Base-by-base conservation (phyloP, 2,113 vertebrate genomes). In the Collichthys lucidus region DNA sequence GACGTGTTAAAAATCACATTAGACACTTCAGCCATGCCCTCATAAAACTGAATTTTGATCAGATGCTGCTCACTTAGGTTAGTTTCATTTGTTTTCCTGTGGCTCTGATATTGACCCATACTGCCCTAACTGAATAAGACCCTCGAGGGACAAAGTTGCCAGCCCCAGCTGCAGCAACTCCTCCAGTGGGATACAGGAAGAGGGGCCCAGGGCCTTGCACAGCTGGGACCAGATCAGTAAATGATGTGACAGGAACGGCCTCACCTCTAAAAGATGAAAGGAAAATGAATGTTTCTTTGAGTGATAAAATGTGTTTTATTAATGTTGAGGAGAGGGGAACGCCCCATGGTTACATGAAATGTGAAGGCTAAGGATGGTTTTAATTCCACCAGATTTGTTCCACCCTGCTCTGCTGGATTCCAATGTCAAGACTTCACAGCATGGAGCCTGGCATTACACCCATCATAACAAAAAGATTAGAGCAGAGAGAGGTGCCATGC, bases 141-240 rank as follows among this genome's bases (percentile, higher is more conserved):
- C 47, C 79, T 68, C 56, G 20, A 20, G 75, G 82, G 82, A 84
- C 50, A 69, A 29, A 44, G 44, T 42, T 73, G 29, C 8, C 9
- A 66, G 56, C 46, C 87, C 31, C 92, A 89, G 88, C 77, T 93
- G 88, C 64, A 82, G 52, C 29, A 47, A 2, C 24, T 74, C 17
- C 31, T 79, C 81, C 55, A 59, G 67, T 64, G 80, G 68, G 44
- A 78, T 46, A 68, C 35, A 20, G 52, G 53, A 73, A 60, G 70
- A 56, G 40, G 44, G 60, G 64, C 59, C n/a, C 24, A 55, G 83
- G 80, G 50, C 42, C 35, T 1, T 3, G 53, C 60, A 83, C 89
- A 92, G 87, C 82, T 88, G 89, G 77, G 88, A 79, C 79, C 53
- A 74, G 77, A 73, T 80, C 88, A n/a, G n/a, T n/a, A n/a, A n/a